Evolutionary conservation across 2,888 invertebrate species (phyloP).

Genomic region (Agrotis exclamationis): DNA sequence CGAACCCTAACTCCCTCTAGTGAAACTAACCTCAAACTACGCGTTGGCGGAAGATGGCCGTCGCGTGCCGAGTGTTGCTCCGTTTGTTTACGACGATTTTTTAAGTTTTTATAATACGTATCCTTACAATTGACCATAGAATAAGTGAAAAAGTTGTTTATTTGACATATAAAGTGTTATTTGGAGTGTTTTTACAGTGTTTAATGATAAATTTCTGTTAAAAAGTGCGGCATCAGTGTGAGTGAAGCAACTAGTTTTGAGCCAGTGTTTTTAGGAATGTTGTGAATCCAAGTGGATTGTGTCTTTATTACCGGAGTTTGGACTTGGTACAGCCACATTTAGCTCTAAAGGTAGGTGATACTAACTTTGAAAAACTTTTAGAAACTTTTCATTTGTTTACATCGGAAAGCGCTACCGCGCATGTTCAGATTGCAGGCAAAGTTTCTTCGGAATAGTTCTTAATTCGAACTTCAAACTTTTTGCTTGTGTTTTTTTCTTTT

Average conservation of each 20-base stretch:
- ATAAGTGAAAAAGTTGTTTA: constrained; percentile 73
- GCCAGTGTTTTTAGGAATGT: constrained; percentile 88
- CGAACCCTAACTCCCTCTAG: constrained; percentile 78
- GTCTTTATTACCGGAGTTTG: constrained; percentile 78
- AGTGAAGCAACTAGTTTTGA: constrained; percentile 86
- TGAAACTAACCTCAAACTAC: constrained; percentile 80
- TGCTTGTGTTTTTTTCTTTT: constrained; percentile 38
- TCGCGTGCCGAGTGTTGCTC: constrained; percentile 88
- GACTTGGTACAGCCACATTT: constrained; percentile 74
- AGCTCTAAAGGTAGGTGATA: constrained; percentile 79
- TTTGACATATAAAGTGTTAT: constrained; percentile 67
- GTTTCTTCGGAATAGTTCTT: constrained; percentile 50
- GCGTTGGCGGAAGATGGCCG: constrained; percentile 90
- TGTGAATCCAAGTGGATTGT: constrained; percentile 88
- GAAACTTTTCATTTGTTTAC: constrained; percentile 86
- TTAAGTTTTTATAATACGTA: constrained; percentile 83
- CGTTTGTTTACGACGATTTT: constrained; percentile 86
- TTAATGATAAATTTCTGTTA: constrained; percentile 80
- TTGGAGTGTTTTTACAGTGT: constrained; percentile 72
- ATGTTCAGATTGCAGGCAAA: constrained; percentile 77
- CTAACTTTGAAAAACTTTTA: constrained; percentile 77
- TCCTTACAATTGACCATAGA: constrained; percentile 73
- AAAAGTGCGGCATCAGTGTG: constrained; percentile 85
- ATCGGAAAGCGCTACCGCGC: constrained; percentile 81
- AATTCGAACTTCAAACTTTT: constrained; percentile 52